These are phyloP conservation scores for Crossaster papposus DNA, from an alignment of 53 echinoderm and acorn worm genomes.

Conservation along the genomic window DNA sequence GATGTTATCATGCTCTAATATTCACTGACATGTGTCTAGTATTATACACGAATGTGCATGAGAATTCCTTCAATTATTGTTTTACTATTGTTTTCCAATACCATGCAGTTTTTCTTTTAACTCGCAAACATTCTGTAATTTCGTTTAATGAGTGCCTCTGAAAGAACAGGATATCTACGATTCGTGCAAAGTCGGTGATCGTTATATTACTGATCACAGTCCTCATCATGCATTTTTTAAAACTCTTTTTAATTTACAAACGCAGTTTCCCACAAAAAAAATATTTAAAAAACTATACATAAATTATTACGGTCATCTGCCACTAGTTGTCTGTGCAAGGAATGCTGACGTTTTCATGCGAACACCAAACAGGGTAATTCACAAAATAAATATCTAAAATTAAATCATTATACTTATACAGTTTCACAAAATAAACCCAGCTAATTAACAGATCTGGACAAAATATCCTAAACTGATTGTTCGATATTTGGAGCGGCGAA, in stretches of 20 bases:
- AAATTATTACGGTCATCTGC: constrained; percentile 17
- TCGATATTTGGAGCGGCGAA: not conserved
- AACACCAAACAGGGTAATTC: not conserved
- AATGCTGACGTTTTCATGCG: not conserved
- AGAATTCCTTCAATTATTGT: not conserved
- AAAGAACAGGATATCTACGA: constrained; percentile 25
- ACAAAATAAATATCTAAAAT: not conserved
- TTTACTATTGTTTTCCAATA: not conserved
- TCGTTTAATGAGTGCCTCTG: constrained; percentile 13
- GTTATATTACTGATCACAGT: not conserved
- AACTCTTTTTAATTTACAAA: constrained; percentile 30
- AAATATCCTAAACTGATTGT: not conserved
- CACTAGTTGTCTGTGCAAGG: constrained; percentile 2
- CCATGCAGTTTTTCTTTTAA: constrained; percentile 27
- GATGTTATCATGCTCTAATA: not conserved
- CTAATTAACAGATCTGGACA: not conserved
- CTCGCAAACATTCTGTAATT: not conserved
- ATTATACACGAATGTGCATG: not conserved
- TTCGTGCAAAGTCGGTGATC: constrained; percentile 50
- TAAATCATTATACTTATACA: not conserved
- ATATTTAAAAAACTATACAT: constrained; percentile 63
- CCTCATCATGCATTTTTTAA: constrained; percentile 36
- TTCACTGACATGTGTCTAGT: constrained; percentile 12
- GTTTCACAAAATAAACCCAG: not conserved
- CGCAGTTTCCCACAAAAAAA: constrained; percentile 20